Evolutionary conservation across 2,113 vertebrate species (phyloP).

Genomic region (Etia nguti): DNA sequence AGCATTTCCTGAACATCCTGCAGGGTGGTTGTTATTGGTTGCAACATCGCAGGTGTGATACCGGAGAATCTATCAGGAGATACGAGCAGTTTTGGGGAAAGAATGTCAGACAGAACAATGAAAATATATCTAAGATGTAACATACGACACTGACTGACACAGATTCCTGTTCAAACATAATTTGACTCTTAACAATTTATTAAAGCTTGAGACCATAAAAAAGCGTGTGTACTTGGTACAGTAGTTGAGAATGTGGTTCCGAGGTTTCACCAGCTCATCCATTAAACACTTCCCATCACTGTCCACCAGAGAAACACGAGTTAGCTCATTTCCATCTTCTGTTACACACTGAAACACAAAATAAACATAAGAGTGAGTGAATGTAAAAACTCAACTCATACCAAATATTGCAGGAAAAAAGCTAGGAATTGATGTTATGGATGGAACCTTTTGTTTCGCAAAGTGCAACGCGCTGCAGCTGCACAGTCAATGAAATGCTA

Average conservation of each 20-base stretch:
- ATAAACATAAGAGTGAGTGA: neutral
- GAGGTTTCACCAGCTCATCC: conserved; percentile 84
- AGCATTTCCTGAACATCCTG: conserved; percentile 77
- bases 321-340: conserved; percentile 74
- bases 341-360: conserved; percentile 78
- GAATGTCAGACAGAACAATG: neutral
- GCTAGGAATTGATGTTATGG: neutral
- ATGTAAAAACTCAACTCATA: neutral
- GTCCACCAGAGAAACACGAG: conserved; percentile 82
- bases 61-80: conserved; percentile 80
- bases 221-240: conserved; percentile 74
- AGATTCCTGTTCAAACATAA: neutral
- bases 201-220: neutral
- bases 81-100: neutral
- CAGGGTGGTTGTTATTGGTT: conserved; percentile 76
- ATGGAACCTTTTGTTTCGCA: neutral
- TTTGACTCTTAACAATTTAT: neutral
- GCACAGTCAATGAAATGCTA: neutral
- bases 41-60: conserved; percentile 78
- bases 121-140: neutral
- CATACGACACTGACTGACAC: neutral
- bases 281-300: conserved; percentile 76
- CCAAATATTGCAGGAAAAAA: neutral
- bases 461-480: neutral
- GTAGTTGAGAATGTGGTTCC: conserved; percentile 76